Conservation (phyloP, 2,797 vertebrate species). For the Acrossocheilus fasciatus region DNA sequence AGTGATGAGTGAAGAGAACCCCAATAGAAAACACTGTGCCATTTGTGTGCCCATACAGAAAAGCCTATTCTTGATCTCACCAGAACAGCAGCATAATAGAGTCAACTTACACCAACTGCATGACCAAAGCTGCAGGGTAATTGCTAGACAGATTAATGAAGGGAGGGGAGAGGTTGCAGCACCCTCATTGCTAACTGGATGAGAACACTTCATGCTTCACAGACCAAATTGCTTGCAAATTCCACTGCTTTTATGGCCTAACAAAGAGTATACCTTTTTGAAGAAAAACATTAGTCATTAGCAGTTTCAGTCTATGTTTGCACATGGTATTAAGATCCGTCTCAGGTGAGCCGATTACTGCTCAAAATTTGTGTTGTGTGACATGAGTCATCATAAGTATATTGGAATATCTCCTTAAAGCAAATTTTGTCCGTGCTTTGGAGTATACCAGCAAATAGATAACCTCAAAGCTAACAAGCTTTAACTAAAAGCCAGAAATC, state of each 20-base stretch:
- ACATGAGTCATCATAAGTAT: constrained; percentile 1
- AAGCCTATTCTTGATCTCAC: constrained; percentile 22
- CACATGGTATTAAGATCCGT: not conserved
- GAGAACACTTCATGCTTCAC: constrained; percentile 52
- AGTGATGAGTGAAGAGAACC: constrained; percentile 17
- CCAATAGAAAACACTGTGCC: constrained; percentile 32
- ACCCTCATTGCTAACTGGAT: constrained; percentile 68
- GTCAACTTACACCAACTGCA: constrained; percentile 48
- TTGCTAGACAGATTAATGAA: constrained; percentile 63
- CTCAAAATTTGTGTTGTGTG: not conserved
- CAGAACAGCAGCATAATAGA: constrained; percentile 27
- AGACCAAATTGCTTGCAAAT: constrained; percentile 67
- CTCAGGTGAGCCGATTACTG: not conserved
- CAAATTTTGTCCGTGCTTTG: not conserved
- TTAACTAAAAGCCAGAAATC: not conserved
- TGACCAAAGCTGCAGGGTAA: constrained; percentile 60
- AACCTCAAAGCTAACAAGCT: not conserved
- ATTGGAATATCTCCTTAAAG: not conserved
- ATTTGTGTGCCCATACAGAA: constrained; percentile 36
- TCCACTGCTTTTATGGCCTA: constrained; percentile 8
- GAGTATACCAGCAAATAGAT: not conserved
- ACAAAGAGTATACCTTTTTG: not conserved
- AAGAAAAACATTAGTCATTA: not conserved
- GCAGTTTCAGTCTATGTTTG: not conserved
- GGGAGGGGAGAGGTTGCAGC: constrained; percentile 63